These are phyloP conservation scores for Pemphigus obesinymphae DNA, from an alignment of 1,140 invertebrate species.

Conservation along the genomic window DNA sequence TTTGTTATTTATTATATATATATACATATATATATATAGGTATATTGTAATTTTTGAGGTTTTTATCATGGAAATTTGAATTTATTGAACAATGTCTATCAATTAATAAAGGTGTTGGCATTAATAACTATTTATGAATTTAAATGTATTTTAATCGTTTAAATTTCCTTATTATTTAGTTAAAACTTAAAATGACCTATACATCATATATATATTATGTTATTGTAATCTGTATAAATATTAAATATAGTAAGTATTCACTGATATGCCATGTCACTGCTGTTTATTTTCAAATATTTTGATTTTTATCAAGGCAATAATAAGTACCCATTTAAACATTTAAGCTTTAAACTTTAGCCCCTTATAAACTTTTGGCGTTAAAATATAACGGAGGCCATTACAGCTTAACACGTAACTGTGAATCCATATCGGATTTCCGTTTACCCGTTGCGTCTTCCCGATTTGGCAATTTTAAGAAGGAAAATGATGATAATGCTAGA, in stretches of 20 bases:
- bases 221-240: too few species aligned
- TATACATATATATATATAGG: background rate
- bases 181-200: too few species aligned
- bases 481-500: background rate
- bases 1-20: too few species aligned
- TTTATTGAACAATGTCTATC: too few species aligned
- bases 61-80: background rate
- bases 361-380: conserved; percentile 16
- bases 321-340: background rate
- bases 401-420: background rate
- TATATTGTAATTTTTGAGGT: too few species aligned
- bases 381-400: conserved; percentile 7
- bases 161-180: too few species aligned
- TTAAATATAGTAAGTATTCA: too few species aligned
- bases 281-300: conserved; percentile 3
- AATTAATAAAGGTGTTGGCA: too few species aligned
- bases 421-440: conserved; percentile 31
- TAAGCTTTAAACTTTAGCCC: conserved; percentile 26
- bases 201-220: too few species aligned
- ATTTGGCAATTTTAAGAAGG: background rate
- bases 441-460: background rate
- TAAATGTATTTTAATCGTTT: too few species aligned
- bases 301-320: conserved; percentile 14
- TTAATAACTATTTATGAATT: too few species aligned
- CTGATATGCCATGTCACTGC: too few species aligned